Evolutionary conservation across 2,113 vertebrate genomes (phyloP).

Genomic region (Sialia sialis): DNA sequence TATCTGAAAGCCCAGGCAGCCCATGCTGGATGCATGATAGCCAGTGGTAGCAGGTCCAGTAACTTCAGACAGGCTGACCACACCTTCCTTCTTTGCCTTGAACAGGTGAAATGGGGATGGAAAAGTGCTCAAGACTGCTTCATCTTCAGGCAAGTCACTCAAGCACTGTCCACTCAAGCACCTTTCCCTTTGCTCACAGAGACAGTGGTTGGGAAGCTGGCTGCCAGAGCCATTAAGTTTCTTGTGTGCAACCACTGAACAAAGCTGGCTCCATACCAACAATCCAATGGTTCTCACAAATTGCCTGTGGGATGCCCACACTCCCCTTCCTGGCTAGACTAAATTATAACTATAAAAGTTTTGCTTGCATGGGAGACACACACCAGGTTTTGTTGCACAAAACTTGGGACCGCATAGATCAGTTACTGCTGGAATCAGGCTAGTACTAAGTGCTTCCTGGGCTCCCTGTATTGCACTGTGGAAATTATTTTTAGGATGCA

Average conservation of each 20-base stretch:
- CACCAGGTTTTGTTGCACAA: neutral
- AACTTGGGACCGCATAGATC: neutral
- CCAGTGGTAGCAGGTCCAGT: neutral
- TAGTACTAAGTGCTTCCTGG: neutral
- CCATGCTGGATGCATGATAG: neutral
- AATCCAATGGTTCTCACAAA: neutral
- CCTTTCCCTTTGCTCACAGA: neutral
- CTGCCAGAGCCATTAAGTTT: neutral
- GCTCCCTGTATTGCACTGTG: neutral
- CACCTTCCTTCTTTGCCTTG: neutral
- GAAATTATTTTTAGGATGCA: neutral
- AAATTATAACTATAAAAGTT: neutral
- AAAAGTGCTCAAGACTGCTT: neutral
- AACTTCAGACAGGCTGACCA: neutral
- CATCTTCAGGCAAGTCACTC: neutral
- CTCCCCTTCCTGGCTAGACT: neutral
- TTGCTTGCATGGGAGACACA: neutral
- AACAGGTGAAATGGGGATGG: neutral
- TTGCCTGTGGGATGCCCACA: neutral
- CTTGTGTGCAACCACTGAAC: neutral
- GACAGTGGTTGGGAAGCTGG: neutral
- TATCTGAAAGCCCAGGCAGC: neutral
- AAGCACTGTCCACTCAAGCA: neutral
- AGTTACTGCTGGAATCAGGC: neutral
- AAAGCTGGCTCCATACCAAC: neutral